A percentile compares a stretch with the other conserved stretches of the same genome.
Evolutionary conservation across 2,888 invertebrate species (phyloP).

Genomic region (Anthrax anthrax): DNA sequence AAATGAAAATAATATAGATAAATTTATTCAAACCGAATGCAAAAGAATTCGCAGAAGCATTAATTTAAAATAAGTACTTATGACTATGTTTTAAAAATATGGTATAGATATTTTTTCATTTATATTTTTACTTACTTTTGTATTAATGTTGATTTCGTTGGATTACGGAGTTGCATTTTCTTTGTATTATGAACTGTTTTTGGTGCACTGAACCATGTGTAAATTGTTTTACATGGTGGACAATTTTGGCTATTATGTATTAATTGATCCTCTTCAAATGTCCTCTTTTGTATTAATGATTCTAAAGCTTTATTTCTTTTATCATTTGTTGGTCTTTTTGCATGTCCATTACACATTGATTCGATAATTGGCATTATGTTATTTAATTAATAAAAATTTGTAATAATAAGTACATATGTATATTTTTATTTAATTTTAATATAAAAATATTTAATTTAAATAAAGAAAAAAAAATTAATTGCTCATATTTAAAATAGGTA

Average conservation of each 20-base stretch:
- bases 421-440: too few species aligned
- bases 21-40: too few species aligned
- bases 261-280: slow-evolving; percentile 14
- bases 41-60: too few species aligned
- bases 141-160: slow-evolving; percentile 2
- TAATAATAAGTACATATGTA: neutral
- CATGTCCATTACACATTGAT: slow-evolving; percentile 10
- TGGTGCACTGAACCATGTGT: slow-evolving; percentile 33
- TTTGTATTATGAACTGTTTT: slow-evolving; percentile 22
- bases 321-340: slow-evolving; percentile 4
- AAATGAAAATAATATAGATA: too few species aligned
- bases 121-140: slow-evolving; percentile 18
- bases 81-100: too few species aligned
- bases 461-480: too few species aligned
- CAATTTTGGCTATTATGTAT: slow-evolving; percentile 6
- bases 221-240: slow-evolving; percentile 28
- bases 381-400: neutral
- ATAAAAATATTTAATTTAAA: too few species aligned
- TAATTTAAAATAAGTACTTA: too few species aligned
- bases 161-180: slow-evolving; percentile 22
- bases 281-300: slow-evolving; percentile 16
- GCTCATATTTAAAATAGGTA: too few species aligned
- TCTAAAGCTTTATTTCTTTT: slow-evolving; percentile 6
- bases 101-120: too few species aligned
- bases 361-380: slow-evolving; percentile 16